phyloP scores from a whole-genome alignment of 2,797 vertebrate species.

The Microctenopoma lineatum region DNA sequence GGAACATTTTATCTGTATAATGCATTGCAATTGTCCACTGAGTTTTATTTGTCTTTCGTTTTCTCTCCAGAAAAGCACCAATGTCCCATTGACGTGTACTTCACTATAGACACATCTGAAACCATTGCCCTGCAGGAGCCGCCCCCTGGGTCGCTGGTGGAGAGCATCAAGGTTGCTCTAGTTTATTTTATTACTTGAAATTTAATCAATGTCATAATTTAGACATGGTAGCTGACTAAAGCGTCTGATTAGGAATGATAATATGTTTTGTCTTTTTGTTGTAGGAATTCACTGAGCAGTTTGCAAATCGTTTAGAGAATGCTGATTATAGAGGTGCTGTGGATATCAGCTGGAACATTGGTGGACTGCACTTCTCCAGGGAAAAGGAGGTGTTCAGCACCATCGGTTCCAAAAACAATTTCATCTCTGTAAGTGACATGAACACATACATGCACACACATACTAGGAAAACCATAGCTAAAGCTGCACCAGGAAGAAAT shows the following conservation, averaged over 20 bases:
- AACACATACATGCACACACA: not conserved
- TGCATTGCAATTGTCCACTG: accelerated
- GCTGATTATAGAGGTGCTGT: constrained; percentile 82
- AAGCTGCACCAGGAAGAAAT: too few species aligned
- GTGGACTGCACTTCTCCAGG: constrained; percentile 95
- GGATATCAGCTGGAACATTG: constrained; percentile 88
- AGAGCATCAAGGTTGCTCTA: constrained; percentile 84
- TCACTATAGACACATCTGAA: constrained; percentile 97
- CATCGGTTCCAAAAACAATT: constrained; percentile 79
- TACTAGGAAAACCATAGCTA: not conserved
- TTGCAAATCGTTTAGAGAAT: constrained; percentile 82
- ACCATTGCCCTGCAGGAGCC: constrained; percentile 93
- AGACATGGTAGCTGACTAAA: not conserved
- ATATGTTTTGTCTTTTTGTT: constrained; percentile 29
- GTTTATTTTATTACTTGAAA: not conserved
- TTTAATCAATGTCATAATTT: not conserved
- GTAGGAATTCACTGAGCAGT: constrained; percentile 80
- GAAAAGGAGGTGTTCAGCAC: constrained; percentile 83
- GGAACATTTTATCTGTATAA: not conserved
- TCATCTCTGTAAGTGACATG: constrained; percentile 72
- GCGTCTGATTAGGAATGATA: not conserved
- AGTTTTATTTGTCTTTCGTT: constrained; percentile 10
- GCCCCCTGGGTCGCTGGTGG: constrained; percentile 90
- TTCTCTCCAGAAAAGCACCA: constrained; percentile 69
- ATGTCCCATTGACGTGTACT: constrained; percentile 92